Conservation (phyloP, 2,113 vertebrate genomes). For the Sebastes schlegelii region DNA sequence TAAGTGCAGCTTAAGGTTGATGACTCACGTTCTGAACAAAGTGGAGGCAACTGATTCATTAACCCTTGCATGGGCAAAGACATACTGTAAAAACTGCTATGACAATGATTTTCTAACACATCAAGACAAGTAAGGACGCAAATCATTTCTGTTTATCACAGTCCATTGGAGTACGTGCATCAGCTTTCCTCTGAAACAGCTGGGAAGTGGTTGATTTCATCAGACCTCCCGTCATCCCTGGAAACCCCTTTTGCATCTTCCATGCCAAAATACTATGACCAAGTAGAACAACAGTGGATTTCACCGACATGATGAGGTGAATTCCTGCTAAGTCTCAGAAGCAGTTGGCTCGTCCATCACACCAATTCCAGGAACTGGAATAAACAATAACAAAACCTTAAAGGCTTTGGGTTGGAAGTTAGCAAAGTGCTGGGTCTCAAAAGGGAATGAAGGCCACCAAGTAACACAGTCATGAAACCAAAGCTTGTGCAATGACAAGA, state of each 20-base stretch:
- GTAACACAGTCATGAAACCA: neutral
- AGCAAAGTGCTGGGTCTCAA: neutral
- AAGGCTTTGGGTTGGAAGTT: neutral
- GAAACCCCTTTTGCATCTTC: neutral
- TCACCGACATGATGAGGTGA: neutral
- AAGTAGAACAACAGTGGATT: neutral
- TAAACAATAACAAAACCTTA: neutral
- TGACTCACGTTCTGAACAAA: neutral
- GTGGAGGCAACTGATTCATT: neutral
- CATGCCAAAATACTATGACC: neutral
- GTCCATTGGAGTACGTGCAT: neutral
- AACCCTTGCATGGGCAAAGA: neutral
- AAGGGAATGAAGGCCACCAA: neutral
- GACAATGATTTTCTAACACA: neutral
- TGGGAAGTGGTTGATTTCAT: conserved; percentile 15
- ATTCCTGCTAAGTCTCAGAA: neutral
- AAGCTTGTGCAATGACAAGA: neutral
- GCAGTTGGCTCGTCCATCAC: neutral
- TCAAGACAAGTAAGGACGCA: neutral
- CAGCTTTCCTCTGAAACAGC: neutral
- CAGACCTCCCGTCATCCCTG: neutral
- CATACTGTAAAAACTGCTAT: neutral
- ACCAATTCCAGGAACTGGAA: neutral
- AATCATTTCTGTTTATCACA: neutral
- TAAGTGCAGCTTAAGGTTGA: too few relatives aligned